Evolutionary conservation across 23 tunicate species (phyloP).

Genomic region (Ciona savignyi): DNA sequence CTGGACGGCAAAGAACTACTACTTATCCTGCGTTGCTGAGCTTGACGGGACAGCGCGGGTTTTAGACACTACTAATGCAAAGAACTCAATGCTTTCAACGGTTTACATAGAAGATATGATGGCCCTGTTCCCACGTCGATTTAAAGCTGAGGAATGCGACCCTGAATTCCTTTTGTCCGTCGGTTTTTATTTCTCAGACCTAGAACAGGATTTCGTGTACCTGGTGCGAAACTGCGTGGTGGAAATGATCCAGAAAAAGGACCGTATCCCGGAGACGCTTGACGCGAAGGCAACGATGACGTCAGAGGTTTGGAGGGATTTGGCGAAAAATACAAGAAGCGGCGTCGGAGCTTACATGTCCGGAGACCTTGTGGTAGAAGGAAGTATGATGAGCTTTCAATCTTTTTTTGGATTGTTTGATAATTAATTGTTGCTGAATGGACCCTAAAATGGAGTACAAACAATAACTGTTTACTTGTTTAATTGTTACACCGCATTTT

Average conservation of each 20-base stretch:
- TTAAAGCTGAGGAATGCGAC: constrained; percentile 16
- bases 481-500: too few relatives aligned
- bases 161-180: not conserved
- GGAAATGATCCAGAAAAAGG: not conserved
- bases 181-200: constrained; percentile 1
- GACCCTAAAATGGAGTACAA: too few relatives aligned
- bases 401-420: not conserved
- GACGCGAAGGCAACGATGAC: constrained; percentile 3
- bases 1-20: constrained; percentile 6
- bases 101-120: constrained; percentile 1
- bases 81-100: not conserved
- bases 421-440: too few relatives aligned
- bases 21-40: constrained; percentile 4
- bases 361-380: constrained; percentile 5
- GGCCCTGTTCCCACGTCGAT: not conserved
- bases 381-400: constrained; percentile 3
- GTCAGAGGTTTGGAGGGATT: constrained; percentile 9
- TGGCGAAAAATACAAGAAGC: constrained; percentile 1
- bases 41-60: constrained; percentile 1
- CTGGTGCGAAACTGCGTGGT: constrained; percentile 1
- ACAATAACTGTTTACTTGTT: too few relatives aligned
- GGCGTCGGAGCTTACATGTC: constrained; percentile 7
- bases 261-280: not conserved
- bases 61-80: not conserved
- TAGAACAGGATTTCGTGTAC: not conserved